Evolutionary conservation across 2,113 vertebrate species (phyloP), one percentile per base, ranked within the genome.

Genomic region (Amia ocellicauda): DNA sequence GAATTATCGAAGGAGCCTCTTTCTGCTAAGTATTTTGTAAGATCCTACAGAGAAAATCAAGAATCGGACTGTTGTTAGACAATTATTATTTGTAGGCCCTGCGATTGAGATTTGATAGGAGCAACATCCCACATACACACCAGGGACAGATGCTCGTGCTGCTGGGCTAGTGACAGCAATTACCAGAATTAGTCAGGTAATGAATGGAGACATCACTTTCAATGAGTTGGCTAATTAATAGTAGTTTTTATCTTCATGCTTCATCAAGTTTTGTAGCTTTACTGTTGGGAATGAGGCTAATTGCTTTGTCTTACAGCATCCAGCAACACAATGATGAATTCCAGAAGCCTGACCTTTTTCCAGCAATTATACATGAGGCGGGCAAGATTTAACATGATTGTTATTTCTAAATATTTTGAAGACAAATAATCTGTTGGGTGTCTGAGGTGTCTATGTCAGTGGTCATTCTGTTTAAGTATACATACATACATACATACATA

Each of bases 111-210:
- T 50, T 43, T 62, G 54, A 52, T 29, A 22, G 20, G 11, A 10
- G 64, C 22, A 20, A 41, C 23, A 2, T 69, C 57, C 57, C 55
- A 58, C 9, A 2, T 56, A 67, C 47, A 69, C 66, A 53, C 55
- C 63, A 24, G 50, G 54, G 68, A 31, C 79, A 78, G 70, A 77
- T 75, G 59, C 68, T 78, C 51, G 65, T 62, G 41, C 28, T 60
- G 51, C 70, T 7, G 22, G 22, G 27, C 69, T 64, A 66, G 72
- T 64, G 50, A 64, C 58, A 56, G 69, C 69, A 80, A 75, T 79
- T 82, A 79, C 51, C 68, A 64, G 66, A 75, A 77, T 63, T 66
- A 69, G 74, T 66, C 72, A 69, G 67, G 40, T 70, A 80, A 81
- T 67, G 64, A 75, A 85, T 79, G 70, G 60, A 74, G 70, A 71